Percentiles rank a stretch among this genome's conserved stretches.
Evolutionary conservation across 2,113 vertebrate species (phyloP).

Genomic region (Pedetes capensis): DNA sequence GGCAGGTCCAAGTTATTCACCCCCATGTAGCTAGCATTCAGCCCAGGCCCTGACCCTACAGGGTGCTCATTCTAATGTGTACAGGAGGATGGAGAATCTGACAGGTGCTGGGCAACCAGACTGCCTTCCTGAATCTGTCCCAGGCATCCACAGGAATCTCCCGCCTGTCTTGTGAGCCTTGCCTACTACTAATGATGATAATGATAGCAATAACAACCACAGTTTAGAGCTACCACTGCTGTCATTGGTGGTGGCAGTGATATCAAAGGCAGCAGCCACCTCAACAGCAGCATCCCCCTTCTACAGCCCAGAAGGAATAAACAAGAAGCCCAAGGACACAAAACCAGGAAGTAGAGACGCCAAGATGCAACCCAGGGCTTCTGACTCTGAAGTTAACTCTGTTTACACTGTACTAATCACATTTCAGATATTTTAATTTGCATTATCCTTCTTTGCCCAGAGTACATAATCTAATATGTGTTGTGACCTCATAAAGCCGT

Average conservation of each 20-base stretch:
- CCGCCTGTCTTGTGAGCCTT: not conserved
- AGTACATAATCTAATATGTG: not conserved
- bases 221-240: not conserved
- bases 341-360: not conserved
- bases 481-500: not conserved
- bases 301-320: not conserved
- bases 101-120: not conserved
- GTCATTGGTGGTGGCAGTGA: not conserved
- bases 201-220: not conserved
- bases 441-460: not conserved
- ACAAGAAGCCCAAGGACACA: not conserved
- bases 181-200: not conserved
- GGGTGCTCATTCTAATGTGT: accelerated
- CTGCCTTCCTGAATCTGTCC: not conserved
- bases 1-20: not conserved
- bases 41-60: not conserved
- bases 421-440: not conserved
- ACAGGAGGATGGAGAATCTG: too few species aligned
- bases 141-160: not conserved
- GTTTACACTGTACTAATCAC: not conserved
- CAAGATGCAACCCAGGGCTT: not conserved
- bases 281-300: not conserved
- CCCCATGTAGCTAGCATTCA: not conserved
- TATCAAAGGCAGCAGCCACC: not conserved
- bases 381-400: not conserved